A percentile compares a stretch with the other conserved stretches of the same genome.
Evolutionary conservation across 2,113 vertebrate genomes (phyloP).

Genomic region (Cynopterus brachyotis): DNA sequence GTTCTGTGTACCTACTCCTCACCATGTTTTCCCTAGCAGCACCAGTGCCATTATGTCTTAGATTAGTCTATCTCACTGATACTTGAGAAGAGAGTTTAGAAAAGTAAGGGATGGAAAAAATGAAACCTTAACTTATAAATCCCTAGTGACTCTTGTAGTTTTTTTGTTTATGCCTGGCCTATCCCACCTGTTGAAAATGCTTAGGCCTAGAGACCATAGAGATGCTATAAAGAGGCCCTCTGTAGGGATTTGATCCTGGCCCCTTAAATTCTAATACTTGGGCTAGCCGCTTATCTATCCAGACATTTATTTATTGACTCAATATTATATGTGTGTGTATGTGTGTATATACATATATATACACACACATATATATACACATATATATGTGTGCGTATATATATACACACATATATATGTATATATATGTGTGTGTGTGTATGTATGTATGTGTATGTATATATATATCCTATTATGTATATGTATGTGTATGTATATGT

Average conservation of each 20-base stretch:
- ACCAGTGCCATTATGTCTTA: background rate
- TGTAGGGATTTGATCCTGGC: background rate
- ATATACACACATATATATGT: too few relatives aligned
- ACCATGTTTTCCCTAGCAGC: background rate
- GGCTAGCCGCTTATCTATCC: background rate
- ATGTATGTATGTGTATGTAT: too few relatives aligned
- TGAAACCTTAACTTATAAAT: slow-evolving; percentile 12
- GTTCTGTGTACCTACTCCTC: background rate
- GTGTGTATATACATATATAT: too few relatives aligned
- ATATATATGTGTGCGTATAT: too few relatives aligned
- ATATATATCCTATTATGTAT: too few relatives aligned
- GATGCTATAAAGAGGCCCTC: background rate
- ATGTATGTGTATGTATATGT: too few relatives aligned
- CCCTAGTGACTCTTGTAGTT: background rate
- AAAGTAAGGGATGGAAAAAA: background rate
- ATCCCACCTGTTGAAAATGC: background rate
- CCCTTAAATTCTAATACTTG: background rate
- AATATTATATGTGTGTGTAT: background rate
- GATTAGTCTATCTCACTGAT: background rate
- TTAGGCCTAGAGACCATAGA: background rate
- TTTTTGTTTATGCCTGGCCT: background rate
- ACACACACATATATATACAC: too few relatives aligned
- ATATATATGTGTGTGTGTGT: background rate
- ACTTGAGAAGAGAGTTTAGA: background rate
- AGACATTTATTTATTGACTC: slow-evolving; percentile 22